Evolutionary conservation across 2,797 vertebrate species (phyloP).

Genomic region (Botia almorhae): DNA sequence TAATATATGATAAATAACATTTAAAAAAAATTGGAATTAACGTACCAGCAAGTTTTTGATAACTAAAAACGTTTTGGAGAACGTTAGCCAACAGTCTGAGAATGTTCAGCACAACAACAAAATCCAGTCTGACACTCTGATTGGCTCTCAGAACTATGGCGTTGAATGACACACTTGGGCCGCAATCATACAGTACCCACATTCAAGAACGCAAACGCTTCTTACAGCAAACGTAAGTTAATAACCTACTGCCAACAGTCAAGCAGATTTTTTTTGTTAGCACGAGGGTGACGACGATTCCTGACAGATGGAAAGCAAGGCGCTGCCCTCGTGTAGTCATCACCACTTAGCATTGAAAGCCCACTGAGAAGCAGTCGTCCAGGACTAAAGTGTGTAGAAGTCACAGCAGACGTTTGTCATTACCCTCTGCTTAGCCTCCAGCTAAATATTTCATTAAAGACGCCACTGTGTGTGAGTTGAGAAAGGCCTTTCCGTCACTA

Average conservation of each 20-base stretch:
- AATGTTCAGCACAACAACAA: not conserved
- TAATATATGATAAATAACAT: no score
- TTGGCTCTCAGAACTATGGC: not conserved
- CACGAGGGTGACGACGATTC: conserved; percentile 22
- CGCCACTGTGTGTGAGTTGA: conserved; percentile 27
- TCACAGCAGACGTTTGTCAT: conserved; percentile 52
- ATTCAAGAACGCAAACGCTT: not conserved
- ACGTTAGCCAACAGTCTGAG: no score
- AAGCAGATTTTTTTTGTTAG: conserved; percentile 3
- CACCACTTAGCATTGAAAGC: conserved; percentile 43
- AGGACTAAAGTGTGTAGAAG: conserved; percentile 40
- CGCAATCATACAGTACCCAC: not conserved
- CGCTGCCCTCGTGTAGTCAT: conserved; percentile 37
- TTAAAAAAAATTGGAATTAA: no score
- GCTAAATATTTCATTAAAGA: conserved; percentile 49
- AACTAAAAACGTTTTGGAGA: no score
- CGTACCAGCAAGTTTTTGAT: no score
- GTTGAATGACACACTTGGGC: not conserved
- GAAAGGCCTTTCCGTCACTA: conserved; percentile 50
- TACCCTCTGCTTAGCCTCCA: conserved; percentile 49
- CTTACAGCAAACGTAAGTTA: not conserved
- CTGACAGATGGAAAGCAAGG: conserved; percentile 37
- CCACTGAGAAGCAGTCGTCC: conserved; percentile 44
- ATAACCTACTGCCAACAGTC: not conserved
- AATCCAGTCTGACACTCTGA: not conserved